Evolutionary conservation across 1,140 invertebrate genomes (phyloP), one percentile per base, ranked within the genome.

Genomic region (Manduca sexta): DNA sequence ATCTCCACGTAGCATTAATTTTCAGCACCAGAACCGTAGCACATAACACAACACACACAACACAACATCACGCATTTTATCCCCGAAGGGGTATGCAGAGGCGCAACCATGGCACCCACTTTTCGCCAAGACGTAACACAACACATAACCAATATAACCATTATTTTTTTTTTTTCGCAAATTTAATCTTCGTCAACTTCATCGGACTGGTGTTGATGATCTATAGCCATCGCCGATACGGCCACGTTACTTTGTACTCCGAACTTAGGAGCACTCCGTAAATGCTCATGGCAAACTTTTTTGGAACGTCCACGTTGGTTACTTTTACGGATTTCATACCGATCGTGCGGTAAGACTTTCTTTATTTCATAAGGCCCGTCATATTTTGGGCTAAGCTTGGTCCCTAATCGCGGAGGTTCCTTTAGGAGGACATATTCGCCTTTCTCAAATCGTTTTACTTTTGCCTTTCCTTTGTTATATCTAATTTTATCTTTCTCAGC

Each of bases 201-300:
- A 21, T 7, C 2, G 7, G 7, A 21, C 21, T 21, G 3, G 21
- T 21, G n/a, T n/a, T n/a, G n/a, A n/a, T n/a, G 2, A 21, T 21
- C 21, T 21, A 2, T 21, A 21, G 2, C 7, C 21, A 21, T 21
- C 35, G 45, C 38, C 45, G 49, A 52, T 34, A 52, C 26, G 17
- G 54, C 45, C 34, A 52, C 12, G 6, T 43, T 18, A 38, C 17
- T 51, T 52, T 52, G 49, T 6, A 21, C 18, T 6, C 17, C 18
- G n/a, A 41, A 41, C 4, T 41, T 13, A n/a, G 51, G 47, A 40
- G 55, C 55, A 21, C 26, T 12, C 26, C 55, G 26, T 31, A 57
- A 29, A n/a, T 57, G 11, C n/a, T 57, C 55, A 38, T 52, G 55
- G 21, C 21, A 16, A 11, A 49, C 56, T 42, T 58, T 52, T 49